Conservation (phyloP, 2,888 invertebrate genomes). For the Synergus itoensis region DNA sequence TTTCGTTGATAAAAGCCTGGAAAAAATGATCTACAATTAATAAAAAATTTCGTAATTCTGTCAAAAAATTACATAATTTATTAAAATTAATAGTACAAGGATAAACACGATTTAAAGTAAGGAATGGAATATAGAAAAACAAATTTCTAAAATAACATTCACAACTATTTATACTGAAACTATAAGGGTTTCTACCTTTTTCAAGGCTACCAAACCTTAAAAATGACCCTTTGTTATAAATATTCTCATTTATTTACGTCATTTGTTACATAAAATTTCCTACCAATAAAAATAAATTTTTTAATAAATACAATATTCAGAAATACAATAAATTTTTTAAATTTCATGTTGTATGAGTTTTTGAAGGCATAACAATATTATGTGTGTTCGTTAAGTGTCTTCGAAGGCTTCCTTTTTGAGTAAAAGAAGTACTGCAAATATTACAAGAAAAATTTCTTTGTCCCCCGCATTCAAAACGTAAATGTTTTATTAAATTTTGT, state of each 20-base stretch:
- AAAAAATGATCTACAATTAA: neutral
- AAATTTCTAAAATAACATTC: neutral
- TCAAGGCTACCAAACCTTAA: neutral
- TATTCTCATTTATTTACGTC: neutral
- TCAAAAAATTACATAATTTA: neutral
- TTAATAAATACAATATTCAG: neutral
- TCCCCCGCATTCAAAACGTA: conserved; percentile 77
- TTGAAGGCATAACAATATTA: conserved; percentile 64
- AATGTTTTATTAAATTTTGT: conserved; percentile 82
- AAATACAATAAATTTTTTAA: neutral
- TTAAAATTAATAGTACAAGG: neutral
- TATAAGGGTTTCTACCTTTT: neutral
- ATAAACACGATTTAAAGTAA: neutral
- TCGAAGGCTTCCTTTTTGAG: conserved; percentile 67
- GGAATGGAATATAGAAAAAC: neutral
- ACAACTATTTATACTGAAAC: no score
- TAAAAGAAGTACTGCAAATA: conserved; percentile 65
- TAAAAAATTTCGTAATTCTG: neutral
- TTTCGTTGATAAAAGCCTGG: neutral
- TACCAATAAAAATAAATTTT: neutral
- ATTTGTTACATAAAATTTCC: neutral
- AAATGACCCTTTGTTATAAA: no score
- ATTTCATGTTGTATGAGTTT: conserved; percentile 32
- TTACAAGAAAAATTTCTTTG: conserved; percentile 66
- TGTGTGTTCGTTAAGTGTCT: conserved; percentile 67